These are phyloP conservation scores for Eurypyga helias DNA, from an alignment of 2,113 vertebrate genomes.

Conservation along the genomic window DNA sequence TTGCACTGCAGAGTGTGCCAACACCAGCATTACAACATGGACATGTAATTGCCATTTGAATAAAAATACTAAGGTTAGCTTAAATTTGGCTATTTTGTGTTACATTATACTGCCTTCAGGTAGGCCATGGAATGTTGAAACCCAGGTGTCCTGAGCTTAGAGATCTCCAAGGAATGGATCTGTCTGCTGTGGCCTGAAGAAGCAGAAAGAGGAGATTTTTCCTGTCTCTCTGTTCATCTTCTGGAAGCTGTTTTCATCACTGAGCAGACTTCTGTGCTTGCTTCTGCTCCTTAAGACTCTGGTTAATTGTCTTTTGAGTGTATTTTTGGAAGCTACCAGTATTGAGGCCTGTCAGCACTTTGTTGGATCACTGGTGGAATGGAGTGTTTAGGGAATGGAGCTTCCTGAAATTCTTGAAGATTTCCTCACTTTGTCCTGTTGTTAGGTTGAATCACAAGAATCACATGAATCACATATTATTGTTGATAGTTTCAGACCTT, in stretches of 20 bases:
- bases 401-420: neutral
- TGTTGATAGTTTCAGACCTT: neutral
- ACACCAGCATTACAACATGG: neutral
- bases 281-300: neutral
- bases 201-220: neutral
- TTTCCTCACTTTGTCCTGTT: neutral
- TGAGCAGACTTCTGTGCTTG: neutral
- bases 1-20: neutral
- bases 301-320: neutral
- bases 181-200: neutral
- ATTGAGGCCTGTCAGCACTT: neutral
- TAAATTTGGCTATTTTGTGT: neutral
- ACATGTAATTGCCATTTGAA: neutral
- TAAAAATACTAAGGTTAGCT: neutral
- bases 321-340: neutral
- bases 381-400: fast-evolving
- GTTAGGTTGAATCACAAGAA: neutral
- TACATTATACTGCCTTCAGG: neutral
- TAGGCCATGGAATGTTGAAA: neutral
- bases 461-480: neutral
- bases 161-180: neutral
- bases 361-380: neutral
- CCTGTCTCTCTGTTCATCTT: neutral
- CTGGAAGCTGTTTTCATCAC: neutral
- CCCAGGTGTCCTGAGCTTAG: neutral